Evolutionary conservation across 2,888 invertebrate species (phyloP).

Genomic region (Polydrusus tereticollis): DNA sequence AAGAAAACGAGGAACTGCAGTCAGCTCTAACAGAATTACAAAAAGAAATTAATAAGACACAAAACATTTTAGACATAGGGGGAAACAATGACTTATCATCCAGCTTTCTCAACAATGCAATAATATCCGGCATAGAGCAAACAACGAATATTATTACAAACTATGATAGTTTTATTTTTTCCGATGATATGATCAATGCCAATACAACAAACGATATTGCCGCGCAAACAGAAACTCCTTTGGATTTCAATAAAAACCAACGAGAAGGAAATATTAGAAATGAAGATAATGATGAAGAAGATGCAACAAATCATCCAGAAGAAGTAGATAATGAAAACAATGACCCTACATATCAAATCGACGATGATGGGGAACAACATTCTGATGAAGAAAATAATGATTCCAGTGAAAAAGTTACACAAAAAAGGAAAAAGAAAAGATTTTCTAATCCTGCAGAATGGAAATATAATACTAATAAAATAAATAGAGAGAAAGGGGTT

Average conservation of each 20-base stretch:
- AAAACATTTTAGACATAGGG: too few species aligned
- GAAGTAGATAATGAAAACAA: constrained; percentile 30
- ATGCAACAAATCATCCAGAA: not conserved
- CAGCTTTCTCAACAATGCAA: too few species aligned
- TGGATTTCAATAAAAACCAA: constrained; percentile 3
- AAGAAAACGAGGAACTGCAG: not conserved
- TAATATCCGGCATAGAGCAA: too few species aligned
- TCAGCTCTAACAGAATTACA: too few species aligned
- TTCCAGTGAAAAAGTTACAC: constrained; percentile 7
- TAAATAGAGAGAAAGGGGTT: not conserved
- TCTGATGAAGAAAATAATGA: constrained; percentile 24
- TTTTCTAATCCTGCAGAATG: constrained; percentile 3
- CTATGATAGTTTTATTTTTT: constrained; percentile 12
- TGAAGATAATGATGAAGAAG: constrained; percentile 5
- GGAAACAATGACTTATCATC: too few species aligned
- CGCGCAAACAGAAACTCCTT: constrained; percentile 18
- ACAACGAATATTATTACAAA: too few species aligned
- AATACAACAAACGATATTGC: constrained; percentile 29
- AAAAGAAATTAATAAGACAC: too few species aligned
- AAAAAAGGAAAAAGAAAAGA: not conserved
- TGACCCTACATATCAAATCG: constrained; percentile 31
- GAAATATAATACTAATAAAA: not conserved
- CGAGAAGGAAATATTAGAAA: constrained; percentile 7
- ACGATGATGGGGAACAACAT: constrained; percentile 24
- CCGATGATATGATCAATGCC: constrained; percentile 27